These are phyloP conservation scores for Nymphalis polychloros DNA, from an alignment of 2,888 invertebrate genomes.

Conservation along the genomic window DNA sequence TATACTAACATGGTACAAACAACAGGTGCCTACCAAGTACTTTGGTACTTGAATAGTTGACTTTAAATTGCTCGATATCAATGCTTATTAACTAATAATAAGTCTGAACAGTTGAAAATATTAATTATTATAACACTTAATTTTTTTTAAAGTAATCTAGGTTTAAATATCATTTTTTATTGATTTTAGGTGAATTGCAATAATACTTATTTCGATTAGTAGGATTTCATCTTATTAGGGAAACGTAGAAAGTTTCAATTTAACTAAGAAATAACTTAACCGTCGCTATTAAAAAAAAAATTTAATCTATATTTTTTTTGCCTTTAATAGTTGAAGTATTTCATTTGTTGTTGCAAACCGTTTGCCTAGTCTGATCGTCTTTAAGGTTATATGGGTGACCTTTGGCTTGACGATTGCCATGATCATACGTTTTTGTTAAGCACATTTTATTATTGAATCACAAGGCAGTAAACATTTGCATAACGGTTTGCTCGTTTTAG, in stretches of 20 bases:
- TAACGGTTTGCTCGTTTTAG: conserved; percentile 47
- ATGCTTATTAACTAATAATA: neutral
- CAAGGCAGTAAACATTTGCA: conserved; percentile 50
- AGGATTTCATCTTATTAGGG: too few species aligned
- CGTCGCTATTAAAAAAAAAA: too few species aligned
- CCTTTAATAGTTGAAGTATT: neutral
- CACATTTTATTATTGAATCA: conserved; percentile 43
- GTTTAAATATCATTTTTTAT: too few species aligned
- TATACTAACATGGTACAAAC: conserved; percentile 3
- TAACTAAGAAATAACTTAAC: too few species aligned
- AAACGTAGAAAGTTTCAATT: too few species aligned
- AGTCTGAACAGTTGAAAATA: neutral
- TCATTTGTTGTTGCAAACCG: neutral
- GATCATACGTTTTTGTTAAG: conserved; percentile 4
- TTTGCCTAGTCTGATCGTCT: neutral
- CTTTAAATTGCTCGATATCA: neutral
- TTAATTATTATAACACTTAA: neutral
- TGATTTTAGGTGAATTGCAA: too few species aligned
- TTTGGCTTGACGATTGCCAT: conserved; percentile 7
- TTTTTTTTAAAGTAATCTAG: too few species aligned
- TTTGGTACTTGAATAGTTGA: neutral
- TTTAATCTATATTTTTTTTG: neutral
- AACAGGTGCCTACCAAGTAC: conserved; percentile 16
- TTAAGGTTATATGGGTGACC: conserved; percentile 21
- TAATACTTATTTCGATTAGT: too few species aligned